These are phyloP conservation scores for Oligia latruncula DNA, from an alignment of 2,888 invertebrate species.

Conservation along the genomic window DNA sequence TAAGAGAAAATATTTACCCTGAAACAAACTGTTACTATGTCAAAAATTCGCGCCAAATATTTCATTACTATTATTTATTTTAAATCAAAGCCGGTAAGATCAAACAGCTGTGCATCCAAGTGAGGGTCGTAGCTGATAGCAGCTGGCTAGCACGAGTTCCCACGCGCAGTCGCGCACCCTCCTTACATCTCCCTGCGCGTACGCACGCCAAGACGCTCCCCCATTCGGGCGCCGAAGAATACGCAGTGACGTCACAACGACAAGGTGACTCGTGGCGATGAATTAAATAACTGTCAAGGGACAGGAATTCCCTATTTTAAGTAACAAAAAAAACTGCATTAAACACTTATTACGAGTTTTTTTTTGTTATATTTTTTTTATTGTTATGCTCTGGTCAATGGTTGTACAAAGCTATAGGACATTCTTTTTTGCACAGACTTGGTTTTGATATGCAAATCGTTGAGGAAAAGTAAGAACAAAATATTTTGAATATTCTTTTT, in stretches of 20 bases:
- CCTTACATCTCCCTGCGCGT: constrained; percentile 67
- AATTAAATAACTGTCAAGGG: constrained; percentile 66
- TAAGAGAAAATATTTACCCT: background rate
- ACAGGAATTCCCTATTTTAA: constrained; percentile 2
- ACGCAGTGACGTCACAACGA: constrained; percentile 77
- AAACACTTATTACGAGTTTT: constrained; percentile 37
- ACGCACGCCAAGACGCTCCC: constrained; percentile 72
- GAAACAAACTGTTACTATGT: constrained; percentile 24
- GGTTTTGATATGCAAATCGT: constrained; percentile 9
- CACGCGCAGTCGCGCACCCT: constrained; percentile 83
- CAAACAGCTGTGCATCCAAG: constrained; percentile 77
- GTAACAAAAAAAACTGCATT: constrained; percentile 20
- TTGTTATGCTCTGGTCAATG: constrained; percentile 26
- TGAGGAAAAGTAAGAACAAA: background rate
- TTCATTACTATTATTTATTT: constrained; percentile 46
- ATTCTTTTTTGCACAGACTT: background rate
- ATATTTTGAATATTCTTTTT: constrained; percentile 4
- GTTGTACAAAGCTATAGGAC: constrained; percentile 5
- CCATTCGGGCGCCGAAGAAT: constrained; percentile 64
- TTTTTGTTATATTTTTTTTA: constrained; percentile 6
- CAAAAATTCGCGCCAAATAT: constrained; percentile 5
- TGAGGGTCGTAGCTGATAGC: constrained; percentile 78
- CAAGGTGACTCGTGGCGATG: constrained; percentile 80
- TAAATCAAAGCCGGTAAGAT: constrained; percentile 57
- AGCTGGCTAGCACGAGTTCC: constrained; percentile 87